A percentile compares a stretch with the other conserved stretches of the same genome.
Conservation (phyloP, 1,140 invertebrate genomes). For the Pseudomyrmex sp. region DNA sequence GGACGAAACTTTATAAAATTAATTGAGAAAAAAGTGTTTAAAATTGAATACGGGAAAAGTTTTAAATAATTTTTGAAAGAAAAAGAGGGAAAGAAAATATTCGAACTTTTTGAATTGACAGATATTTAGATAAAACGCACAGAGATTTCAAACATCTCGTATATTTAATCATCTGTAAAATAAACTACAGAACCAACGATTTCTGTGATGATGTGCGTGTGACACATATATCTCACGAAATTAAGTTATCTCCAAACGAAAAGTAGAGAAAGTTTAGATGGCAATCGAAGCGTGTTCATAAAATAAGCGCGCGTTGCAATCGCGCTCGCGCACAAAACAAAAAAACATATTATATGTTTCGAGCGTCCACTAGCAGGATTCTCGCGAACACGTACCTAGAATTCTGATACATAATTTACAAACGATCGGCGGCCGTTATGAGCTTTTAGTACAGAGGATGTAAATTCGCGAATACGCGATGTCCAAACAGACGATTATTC, state of each 20-base stretch:
- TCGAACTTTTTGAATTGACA: neutral
- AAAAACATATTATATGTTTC: slow-evolving; percentile 10
- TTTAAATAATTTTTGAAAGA: too few species aligned
- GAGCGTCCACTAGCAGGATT: neutral
- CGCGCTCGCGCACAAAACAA: neutral
- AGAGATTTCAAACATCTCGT: neutral
- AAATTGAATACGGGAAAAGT: too few species aligned
- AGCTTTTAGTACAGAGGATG: slow-evolving; percentile 12
- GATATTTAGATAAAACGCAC: neutral
- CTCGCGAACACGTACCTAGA: neutral
- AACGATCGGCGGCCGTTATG: slow-evolving; percentile 17
- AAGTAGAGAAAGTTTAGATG: neutral
- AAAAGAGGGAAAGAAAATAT: neutral
- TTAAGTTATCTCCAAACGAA: neutral
- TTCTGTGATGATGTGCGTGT: neutral
- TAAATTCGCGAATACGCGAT: slow-evolving; percentile 23
- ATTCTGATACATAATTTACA: slow-evolving; percentile 40
- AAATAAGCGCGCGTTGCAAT: neutral
- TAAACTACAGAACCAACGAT: neutral
- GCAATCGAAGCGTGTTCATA: neutral
- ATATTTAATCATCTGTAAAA: neutral
- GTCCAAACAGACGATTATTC: slow-evolving; percentile 15
- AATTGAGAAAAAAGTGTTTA: too few species aligned
- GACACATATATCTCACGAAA: neutral
- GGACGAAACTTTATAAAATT: too few species aligned